Evolutionary conservation across 1,140 invertebrate genomes (phyloP), one percentile per base, ranked within the genome.

Genomic region (Anoplolepis gracilipes): DNA sequence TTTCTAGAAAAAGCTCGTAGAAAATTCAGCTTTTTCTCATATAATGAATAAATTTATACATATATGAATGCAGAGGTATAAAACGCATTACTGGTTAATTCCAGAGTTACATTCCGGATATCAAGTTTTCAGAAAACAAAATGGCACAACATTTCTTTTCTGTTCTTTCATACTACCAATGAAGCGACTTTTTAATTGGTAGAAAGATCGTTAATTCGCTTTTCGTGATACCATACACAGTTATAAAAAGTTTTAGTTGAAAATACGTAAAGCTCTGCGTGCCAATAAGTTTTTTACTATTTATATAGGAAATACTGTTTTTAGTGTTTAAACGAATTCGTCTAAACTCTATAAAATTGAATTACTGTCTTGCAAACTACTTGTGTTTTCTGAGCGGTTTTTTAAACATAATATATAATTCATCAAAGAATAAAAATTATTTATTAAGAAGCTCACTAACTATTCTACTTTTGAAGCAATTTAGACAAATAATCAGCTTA

Each of bases 81-180:
- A 62, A 42, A 78, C 22, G 3, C n/a, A n/a, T 78, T 77, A 49
- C 4, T 28, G 8, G 28, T 30, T 78, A 67, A 53, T 13, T 78
- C 0, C 10, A 10, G 42, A 67, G 46, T 25, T 8, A 10, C 1
- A 33, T n/a, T n/a, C 19, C 30, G 3, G 42, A 61, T 61, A 16
- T n/a, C 22, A 39, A 30, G 39, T 42, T 78, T 65, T 49, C 13
- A 65, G n/a, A 49, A 33, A 33, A 13, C n/a, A 49, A 25, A 78
- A 49, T 78, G n/a, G n/a, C 25, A 77, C 25, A 49, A 49, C 33
- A 67, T 53, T 6, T 64, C n/a, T 33, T 39, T 13, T n/a, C 46
- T 10, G 6, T 36, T 65, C 28, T 67, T 67, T 67, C 1, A 33
- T 10, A 5, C 1, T 30, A 1, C 13, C n/a, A n/a, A 49, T 25